A percentile compares a stretch with the other conserved stretches of the same genome.
Conservation (phyloP, 2,113 vertebrate species). For the Talpa occidentalis region DNA sequence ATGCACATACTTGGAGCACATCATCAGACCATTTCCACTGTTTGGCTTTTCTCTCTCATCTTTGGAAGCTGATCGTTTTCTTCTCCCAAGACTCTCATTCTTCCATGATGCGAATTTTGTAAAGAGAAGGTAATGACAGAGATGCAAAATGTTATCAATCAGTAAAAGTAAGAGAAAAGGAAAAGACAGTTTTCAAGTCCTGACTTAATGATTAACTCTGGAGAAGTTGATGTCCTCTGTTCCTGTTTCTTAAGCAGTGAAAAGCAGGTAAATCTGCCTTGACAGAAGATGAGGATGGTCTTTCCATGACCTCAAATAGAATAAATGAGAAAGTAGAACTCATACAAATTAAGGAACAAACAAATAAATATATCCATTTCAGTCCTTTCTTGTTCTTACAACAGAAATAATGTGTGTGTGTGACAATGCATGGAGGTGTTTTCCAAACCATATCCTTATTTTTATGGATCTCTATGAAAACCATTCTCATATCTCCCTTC, state of each 20-base stretch:
- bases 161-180: not conserved
- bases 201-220: not conserved
- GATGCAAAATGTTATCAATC: not conserved
- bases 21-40: fast-evolving
- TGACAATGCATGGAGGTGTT: not conserved
- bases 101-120: not conserved
- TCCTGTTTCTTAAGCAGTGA: not conserved
- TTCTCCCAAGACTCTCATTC: not conserved
- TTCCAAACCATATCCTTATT: not conserved
- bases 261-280: not conserved
- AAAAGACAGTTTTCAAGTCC: not conserved
- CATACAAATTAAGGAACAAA: not conserved
- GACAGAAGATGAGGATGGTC: not conserved
- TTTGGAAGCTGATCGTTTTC: not conserved
- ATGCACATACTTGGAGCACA: not conserved
- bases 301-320: not conserved
- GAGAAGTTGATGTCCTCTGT: not conserved
- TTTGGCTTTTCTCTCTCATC: not conserved
- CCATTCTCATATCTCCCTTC: not conserved
- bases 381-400: not conserved
- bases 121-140: not conserved
- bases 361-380: not conserved
- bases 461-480: not conserved
- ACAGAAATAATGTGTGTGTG: not conserved
- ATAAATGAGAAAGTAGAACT: not conserved